Evolutionary conservation across 2,888 invertebrate genomes (phyloP).

Genomic region (Acrocera orbiculus): DNA sequence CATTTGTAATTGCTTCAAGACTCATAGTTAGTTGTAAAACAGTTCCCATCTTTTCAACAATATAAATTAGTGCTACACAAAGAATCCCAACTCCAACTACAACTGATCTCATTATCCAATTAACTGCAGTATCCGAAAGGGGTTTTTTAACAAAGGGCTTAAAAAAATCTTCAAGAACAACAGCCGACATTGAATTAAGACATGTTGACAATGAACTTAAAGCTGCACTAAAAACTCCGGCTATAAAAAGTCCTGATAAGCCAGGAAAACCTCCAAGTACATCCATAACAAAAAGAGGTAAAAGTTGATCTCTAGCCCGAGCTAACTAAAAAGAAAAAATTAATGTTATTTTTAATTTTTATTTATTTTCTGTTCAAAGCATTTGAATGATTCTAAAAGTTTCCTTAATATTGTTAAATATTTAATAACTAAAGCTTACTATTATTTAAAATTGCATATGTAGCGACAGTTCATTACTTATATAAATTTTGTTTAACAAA

Average conservation of each 20-base stretch:
- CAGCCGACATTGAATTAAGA: conserved; percentile 60
- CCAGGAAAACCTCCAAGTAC: conserved; percentile 57
- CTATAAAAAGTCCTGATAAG: conserved; percentile 71
- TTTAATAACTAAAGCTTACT: no score
- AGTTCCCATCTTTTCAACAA: conserved; percentile 61
- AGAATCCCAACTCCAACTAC: conserved; percentile 50
- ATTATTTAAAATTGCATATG: no score
- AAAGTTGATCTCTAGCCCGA: conserved; percentile 54
- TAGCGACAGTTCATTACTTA: no score
- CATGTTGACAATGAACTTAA: conserved; percentile 64
- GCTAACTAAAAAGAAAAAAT: conserved; percentile 35
- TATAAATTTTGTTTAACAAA: no score
- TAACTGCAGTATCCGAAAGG: conserved; percentile 35
- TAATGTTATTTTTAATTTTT: no score
- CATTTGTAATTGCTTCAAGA: conserved; percentile 50
- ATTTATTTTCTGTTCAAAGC: no score
- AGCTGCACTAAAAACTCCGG: conserved; percentile 80
- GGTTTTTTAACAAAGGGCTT: conserved; percentile 41
- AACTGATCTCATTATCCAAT: conserved; percentile 49
- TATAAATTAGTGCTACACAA: conserved; percentile 47
- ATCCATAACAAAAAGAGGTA: conserved; percentile 78
- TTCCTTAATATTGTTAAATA: no score
- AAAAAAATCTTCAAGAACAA: conserved; percentile 54
- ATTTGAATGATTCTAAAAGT: no score
- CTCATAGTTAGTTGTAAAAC: conserved; percentile 49